Conservation (phyloP, 2,797 vertebrate species). For the Gastrophryne carolinensis region DNA sequence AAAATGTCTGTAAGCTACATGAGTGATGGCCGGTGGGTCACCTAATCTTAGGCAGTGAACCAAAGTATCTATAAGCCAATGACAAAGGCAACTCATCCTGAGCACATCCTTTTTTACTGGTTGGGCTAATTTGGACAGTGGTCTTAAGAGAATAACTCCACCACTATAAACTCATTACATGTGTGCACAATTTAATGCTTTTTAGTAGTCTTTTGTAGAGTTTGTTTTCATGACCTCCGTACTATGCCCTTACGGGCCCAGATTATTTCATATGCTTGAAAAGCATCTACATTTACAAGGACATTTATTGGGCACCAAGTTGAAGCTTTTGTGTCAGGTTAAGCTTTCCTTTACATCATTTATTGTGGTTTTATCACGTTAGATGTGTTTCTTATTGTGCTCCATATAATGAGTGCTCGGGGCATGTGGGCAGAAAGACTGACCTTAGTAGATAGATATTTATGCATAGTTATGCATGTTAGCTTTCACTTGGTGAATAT, state of each 20-base stretch:
- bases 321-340: constrained; percentile 5
- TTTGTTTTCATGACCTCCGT: not conserved
- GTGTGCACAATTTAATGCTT: constrained; percentile 17
- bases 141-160: not conserved
- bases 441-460: constrained; percentile 14
- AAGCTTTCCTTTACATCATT: constrained; percentile 33
- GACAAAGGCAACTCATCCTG: not conserved
- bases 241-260: not conserved
- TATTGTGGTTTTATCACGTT: constrained; percentile 33
- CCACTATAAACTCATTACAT: constrained; percentile 7
- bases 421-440: not conserved
- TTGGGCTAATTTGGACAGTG: constrained; percentile 15
- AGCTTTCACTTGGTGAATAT: not conserved
- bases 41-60: not conserved
- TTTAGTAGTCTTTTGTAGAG: constrained; percentile 20
- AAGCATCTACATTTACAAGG: constrained; percentile 1
- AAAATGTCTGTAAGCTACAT: not conserved
- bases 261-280: not conserved
- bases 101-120: constrained; percentile 2
- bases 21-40: not conserved
- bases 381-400: not conserved
- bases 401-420: constrained; percentile 25
- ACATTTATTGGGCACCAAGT: constrained; percentile 3
- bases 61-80: not conserved
- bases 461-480: not conserved